Evolutionary conservation across 2,113 vertebrate species (phyloP).

Genomic region (Rhegmatorhina hoffmannsi): DNA sequence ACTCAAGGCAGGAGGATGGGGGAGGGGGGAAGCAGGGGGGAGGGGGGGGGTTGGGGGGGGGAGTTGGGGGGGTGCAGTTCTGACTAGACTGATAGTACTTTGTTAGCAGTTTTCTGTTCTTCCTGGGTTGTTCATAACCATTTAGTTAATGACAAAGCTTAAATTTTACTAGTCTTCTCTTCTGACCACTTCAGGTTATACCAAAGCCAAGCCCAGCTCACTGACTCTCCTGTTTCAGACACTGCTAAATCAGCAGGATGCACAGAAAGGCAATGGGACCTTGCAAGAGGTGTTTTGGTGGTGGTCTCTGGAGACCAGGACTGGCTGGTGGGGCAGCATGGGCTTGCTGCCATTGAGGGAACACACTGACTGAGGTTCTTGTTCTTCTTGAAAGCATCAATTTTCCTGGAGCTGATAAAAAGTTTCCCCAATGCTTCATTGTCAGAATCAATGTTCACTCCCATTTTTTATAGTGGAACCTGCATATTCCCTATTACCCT

Average conservation of each 20-base stretch:
- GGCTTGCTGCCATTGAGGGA: background rate
- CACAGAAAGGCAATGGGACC: background rate
- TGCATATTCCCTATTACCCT: background rate
- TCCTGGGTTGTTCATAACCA: background rate
- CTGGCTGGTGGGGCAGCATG: background rate
- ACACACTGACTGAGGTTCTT: background rate
- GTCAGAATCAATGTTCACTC: background rate
- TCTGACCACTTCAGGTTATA: background rate
- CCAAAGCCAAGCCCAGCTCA: background rate
- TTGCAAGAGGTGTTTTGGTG: background rate
- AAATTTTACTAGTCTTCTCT: background rate
- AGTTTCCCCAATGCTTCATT: background rate
- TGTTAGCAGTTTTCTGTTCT: background rate
- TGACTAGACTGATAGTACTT: fast-evolving
- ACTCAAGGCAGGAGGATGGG: background rate
- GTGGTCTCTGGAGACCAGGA: background rate
- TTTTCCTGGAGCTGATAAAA: background rate
- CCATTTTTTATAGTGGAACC: background rate
- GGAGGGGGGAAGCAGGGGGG: too few relatives aligned
- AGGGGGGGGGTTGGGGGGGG: too few relatives aligned
- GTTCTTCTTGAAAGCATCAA: background rate
- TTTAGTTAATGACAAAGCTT: background rate
- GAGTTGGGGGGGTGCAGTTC: background rate
- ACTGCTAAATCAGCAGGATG: background rate
- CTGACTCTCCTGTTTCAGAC: fast-evolving